Conservation (phyloP, 1,140 invertebrate genomes). For the Drosophila ohnishii region DNA sequence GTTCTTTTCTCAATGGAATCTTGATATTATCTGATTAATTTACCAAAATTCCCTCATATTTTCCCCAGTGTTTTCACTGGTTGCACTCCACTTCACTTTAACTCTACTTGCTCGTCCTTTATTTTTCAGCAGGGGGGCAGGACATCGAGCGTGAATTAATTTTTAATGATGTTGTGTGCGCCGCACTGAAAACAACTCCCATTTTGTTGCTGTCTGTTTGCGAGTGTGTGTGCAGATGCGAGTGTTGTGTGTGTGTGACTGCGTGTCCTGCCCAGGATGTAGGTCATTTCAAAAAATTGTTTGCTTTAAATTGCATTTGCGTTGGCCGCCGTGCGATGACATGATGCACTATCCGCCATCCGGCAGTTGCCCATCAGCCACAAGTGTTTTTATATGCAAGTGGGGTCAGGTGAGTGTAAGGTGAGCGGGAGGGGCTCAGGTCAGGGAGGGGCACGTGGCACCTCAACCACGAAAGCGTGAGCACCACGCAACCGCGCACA, state of each 20-base stretch:
- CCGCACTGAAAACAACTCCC: constrained; percentile 61
- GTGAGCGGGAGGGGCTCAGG: neutral
- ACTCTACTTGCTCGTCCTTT: constrained; percentile 14
- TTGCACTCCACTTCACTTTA: constrained; percentile 25
- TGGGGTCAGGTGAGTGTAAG: constrained; percentile 10
- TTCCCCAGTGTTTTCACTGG: constrained; percentile 6
- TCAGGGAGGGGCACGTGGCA: constrained; percentile 9
- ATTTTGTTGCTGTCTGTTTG: constrained; percentile 56
- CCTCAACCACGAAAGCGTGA: constrained; percentile 26
- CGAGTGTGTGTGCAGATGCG: constrained; percentile 38
- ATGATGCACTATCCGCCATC: constrained; percentile 42
- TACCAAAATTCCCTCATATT: neutral
- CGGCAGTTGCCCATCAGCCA: constrained; percentile 60
- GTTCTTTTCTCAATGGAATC: neutral
- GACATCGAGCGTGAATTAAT: constrained; percentile 81
- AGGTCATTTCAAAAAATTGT: constrained; percentile 80
- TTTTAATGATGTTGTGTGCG: constrained; percentile 79
- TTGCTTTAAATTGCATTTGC: constrained; percentile 81
- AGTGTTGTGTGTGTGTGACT: constrained; percentile 21
- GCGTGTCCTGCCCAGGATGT: constrained; percentile 64
- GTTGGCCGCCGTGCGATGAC: constrained; percentile 68
- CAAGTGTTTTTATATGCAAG: constrained; percentile 63
- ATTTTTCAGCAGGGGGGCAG: constrained; percentile 51
- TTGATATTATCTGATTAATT: neutral
- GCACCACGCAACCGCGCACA: constrained; percentile 54